Evolutionary conservation across 2,113 vertebrate species (phyloP).

Genomic region (Jacana jacana): DNA sequence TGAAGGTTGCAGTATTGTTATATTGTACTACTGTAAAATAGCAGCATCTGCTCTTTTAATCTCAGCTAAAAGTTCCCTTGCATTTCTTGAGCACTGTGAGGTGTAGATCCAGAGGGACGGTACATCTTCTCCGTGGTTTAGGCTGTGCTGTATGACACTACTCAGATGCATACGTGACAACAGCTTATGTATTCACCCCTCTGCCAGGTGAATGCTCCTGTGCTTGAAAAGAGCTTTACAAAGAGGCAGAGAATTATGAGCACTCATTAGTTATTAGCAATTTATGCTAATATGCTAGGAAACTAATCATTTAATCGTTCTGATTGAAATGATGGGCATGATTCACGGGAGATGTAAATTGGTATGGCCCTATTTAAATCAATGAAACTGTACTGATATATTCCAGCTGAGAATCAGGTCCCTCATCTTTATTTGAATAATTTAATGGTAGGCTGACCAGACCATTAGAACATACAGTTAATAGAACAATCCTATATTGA

Average conservation of each 20-base stretch:
- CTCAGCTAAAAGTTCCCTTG: not conserved
- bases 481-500: not conserved
- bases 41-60: not conserved
- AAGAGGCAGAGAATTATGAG: conserved; percentile 20
- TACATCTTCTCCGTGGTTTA: not conserved
- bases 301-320: conserved; percentile 47
- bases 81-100: not conserved
- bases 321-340: conserved; percentile 18
- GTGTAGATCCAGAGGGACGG: not conserved
- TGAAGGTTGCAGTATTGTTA: not conserved
- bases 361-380: conserved; percentile 13
- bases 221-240: conserved; percentile 6
- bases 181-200: not conserved
- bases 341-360: conserved; percentile 29
- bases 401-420: conserved; percentile 20
- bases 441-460: conserved; percentile 29
- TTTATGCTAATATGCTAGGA: conserved; percentile 26
- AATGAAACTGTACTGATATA: not conserved
- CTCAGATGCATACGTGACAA: not conserved
- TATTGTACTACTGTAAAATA: not conserved
- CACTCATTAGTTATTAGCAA: conserved; percentile 27
- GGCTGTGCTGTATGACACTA: not conserved
- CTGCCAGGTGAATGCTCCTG: not conserved
- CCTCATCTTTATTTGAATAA: conserved; percentile 29
- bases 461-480: conserved; percentile 3